Conservation (phyloP, 2,797 vertebrate species). For the Karalla daura region DNA sequence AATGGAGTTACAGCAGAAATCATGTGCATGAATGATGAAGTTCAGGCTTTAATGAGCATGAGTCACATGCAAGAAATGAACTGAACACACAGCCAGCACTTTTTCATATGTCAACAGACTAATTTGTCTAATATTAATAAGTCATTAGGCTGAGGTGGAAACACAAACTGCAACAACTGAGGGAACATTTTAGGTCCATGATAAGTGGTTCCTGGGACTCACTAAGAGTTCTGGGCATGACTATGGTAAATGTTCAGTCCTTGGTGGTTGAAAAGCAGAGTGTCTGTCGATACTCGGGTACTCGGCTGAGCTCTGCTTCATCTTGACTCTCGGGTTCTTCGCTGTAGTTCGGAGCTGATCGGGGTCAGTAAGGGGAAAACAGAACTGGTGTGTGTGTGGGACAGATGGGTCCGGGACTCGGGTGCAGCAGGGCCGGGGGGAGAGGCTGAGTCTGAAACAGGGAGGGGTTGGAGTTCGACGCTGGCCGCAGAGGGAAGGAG, state of each 20-base stretch:
- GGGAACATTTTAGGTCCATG: background rate
- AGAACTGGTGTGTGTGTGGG: constrained; percentile 89
- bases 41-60: background rate
- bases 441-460: constrained; percentile 90
- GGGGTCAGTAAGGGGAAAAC: constrained; percentile 92
- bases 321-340: constrained; percentile 27
- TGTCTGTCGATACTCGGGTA: constrained; percentile 12
- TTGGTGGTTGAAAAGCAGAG: constrained; percentile 9
- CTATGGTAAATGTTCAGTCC: background rate
- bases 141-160: background rate
- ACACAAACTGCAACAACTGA: background rate
- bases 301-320: constrained; percentile 11
- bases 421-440: constrained; percentile 88
- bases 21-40: background rate
- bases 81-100: background rate
- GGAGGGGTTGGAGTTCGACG: constrained; percentile 84
- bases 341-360: constrained; percentile 21
- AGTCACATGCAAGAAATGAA: background rate
- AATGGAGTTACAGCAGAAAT: background rate
- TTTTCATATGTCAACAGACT: background rate
- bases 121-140: background rate
- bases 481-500: constrained; percentile 86
- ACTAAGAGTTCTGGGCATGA: background rate
- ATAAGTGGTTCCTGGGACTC: background rate
- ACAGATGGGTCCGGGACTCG: constrained; percentile 89